A percentile compares a stretch with the other conserved stretches of the same genome.
Evolutionary conservation across 2,797 vertebrate genomes (phyloP).

Genomic region (Phoeniculus purpureus): DNA sequence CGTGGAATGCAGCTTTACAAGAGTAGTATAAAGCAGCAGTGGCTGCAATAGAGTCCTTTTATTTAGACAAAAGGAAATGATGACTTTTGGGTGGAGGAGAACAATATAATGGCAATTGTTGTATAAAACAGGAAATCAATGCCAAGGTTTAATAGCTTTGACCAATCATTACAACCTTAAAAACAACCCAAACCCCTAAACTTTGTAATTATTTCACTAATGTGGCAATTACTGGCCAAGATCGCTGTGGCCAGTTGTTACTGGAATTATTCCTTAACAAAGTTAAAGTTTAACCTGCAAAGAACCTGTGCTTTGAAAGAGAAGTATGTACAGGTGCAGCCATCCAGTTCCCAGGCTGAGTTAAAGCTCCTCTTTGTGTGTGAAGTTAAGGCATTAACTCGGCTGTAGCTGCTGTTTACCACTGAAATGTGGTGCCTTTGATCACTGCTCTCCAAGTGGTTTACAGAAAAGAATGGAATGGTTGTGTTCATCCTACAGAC

Average conservation of each 20-base stretch:
- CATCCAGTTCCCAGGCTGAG: conserved; percentile 3
- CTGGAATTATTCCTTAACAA: background rate
- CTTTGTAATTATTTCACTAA: conserved; percentile 1
- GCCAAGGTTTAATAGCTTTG: background rate
- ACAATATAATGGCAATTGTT: background rate
- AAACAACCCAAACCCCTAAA: background rate
- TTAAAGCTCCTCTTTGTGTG: conserved; percentile 25
- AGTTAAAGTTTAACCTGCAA: conserved; percentile 60
- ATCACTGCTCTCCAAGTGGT: background rate
- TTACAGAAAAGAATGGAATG: background rate
- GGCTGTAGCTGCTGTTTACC: conserved; percentile 1
- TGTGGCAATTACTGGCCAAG: conserved; percentile 33
- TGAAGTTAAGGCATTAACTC: conserved; percentile 14
- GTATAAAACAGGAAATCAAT: background rate
- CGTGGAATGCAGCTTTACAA: background rate
- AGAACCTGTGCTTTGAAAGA: conserved; percentile 30
- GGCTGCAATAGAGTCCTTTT: background rate
- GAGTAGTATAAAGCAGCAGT: background rate
- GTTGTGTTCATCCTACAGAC: background rate
- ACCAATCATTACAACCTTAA: background rate
- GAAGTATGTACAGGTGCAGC: conserved; percentile 25
- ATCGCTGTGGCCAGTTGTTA: conserved; percentile 4
- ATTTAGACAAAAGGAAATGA: background rate
- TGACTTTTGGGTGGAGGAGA: background rate
- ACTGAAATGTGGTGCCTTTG: background rate